Base-by-base conservation (phyloP, 2,113 vertebrate species). In the Merops nubicus region DNA sequence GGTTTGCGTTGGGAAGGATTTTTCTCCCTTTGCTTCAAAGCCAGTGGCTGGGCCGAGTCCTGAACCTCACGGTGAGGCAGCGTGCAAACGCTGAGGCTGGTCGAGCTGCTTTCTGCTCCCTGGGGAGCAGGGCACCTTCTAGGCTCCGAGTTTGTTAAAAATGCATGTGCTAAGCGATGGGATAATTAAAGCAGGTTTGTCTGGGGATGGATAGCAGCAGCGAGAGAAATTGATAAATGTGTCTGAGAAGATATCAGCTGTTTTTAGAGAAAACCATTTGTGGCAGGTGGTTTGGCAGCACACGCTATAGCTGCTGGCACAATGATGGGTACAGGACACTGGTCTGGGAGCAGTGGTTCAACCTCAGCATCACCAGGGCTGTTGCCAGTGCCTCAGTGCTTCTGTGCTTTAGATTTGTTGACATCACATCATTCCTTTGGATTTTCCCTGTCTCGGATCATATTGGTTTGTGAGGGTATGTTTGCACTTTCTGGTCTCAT, bases 271-370 rank as follows among this genome's bases (percentile, higher is more conserved):
- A 34, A 56, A 8, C 51, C 4, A 45, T 23, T 51, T 0, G 0
- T 8, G 14, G 33, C 0, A 0, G 62, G 56, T 0, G 0, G 50
- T 25, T 62, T 63, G 25, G 65, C 77, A 56, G 42, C 1, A 0
- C 28, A 8, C 6, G 0, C 14, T 26, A 3, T 11, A 17, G 2
- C 53, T 21, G 1, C 48, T 33, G 36, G 38, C 3, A 6, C 8
- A 3, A 26, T 59, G 60, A 20, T 3, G 3, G 53, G 19, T 64
- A 56, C 1, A 8, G 90, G 60, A 59, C 50, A 28, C 21, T 8
- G 8, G 11, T n/a, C 28, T 67, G 36, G 45, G 38, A 67, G 45
- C 62, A 14, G 4, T 9, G 21, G 34, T 65, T 25, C 57, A 50
- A 8, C 48, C 28, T 93, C 28, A 15, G 69, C 51, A 38, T 10